Base-by-base conservation (phyloP, 2,888 invertebrate species). In the Clunio marinus region DNA sequence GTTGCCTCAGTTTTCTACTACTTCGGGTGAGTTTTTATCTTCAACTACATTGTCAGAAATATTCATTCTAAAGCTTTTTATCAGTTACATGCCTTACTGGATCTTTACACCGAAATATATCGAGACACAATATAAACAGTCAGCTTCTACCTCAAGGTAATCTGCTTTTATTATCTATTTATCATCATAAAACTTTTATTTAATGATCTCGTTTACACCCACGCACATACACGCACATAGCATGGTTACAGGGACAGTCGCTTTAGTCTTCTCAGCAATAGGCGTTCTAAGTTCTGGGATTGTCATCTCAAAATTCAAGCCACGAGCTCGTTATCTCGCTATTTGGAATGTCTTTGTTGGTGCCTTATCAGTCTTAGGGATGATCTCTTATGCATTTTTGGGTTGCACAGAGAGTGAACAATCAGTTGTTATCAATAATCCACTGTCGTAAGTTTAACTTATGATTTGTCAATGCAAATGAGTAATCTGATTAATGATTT, bases 71-170 rank as follows among this genome's bases (percentile, higher is more conserved):
- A 10, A 10, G 5, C 3, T 35, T 41, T 41, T 41, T 15, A 41
- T 41, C 4, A 62, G 63, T 2, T 66, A 86, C 74, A 85, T 86
- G 79, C 89, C 89, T 0, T 88, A 88, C 74, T 88, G 88, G 84
- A 88, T 89, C 58, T 91, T 89, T 74, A 83, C 90, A 76, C 89
- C 91, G 0, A 91, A 91, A 75, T 90, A 90, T 74, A 88, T 92
- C 70, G 91, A 92, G 77, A 88, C 88, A 0, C 89, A 90, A 76
- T 92, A 89, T 76, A 82, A 85, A 69, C 86, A 88, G 72, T 87
- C 89, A 4, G 88, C 91, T 0, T 86, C 88, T 0, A 83, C 84
- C 7, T 88, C 91, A 0, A 78, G 78, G 75, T 78, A 71, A 72
- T 72, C 69, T n/a, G n/a, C n/a, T n/a, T n/a, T n/a, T n/a, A n/a